These are phyloP conservation scores for Scolopax mira DNA, from an alignment of 2,113 vertebrate genomes.

Conservation along the genomic window DNA sequence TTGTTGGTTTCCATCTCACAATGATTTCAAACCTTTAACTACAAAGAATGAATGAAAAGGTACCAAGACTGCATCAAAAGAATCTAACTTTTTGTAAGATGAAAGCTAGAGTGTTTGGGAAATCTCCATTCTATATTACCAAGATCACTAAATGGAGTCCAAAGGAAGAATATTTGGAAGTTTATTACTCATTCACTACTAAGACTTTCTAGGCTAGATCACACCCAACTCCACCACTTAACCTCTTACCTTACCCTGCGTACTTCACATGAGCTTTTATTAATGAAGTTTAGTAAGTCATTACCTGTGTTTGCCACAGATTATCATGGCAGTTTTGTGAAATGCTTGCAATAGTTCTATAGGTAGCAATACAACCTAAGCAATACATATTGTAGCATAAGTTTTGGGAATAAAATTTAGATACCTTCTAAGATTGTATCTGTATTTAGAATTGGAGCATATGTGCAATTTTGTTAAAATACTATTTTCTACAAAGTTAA, in stretches of 20 bases:
- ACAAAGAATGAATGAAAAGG: background rate
- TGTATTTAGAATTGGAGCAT: background rate
- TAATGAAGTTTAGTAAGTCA: background rate
- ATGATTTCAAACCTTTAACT: background rate
- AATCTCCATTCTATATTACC: background rate
- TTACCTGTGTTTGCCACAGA: background rate
- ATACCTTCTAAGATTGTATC: background rate
- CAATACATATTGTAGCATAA: background rate
- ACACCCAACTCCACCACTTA: background rate
- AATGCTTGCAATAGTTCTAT: background rate
- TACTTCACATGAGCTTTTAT: background rate
- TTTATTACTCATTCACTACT: background rate
- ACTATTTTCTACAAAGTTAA: background rate
- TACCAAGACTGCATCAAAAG: background rate
- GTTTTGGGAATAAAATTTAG: background rate
- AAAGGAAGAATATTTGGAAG: background rate
- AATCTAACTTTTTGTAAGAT: background rate
- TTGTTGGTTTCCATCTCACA: background rate
- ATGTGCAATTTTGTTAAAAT: background rate
- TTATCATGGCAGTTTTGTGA: background rate
- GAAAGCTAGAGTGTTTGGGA: background rate
- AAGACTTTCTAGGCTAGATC: background rate
- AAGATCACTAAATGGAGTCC: background rate
- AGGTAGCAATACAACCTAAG: background rate
- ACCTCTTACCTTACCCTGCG: background rate